Conservation (phyloP, 1,140 invertebrate genomes). For the Bombus sibiricus region DNA sequence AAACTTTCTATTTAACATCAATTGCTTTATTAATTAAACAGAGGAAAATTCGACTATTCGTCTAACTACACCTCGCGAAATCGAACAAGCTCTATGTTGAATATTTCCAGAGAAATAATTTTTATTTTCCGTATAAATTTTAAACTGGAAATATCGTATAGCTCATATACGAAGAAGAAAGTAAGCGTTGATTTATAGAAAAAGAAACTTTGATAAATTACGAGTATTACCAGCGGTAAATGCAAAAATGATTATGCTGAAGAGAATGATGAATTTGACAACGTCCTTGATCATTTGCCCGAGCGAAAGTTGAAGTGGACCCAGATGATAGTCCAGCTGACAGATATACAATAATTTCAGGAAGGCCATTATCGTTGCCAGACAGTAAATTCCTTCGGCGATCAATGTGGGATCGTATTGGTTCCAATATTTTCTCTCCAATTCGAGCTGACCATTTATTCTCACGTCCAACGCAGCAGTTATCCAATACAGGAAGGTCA, state of each 20-base stretch:
- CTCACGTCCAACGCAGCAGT: constrained; percentile 79
- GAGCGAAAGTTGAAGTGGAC: constrained; percentile 84
- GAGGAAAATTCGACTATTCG: too few species aligned
- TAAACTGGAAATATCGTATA: too few species aligned
- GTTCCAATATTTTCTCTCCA: constrained; percentile 88
- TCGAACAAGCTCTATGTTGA: too few species aligned
- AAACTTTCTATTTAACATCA: too few species aligned
- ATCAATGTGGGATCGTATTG: constrained; percentile 88
- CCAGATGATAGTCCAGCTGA: constrained; percentile 84
- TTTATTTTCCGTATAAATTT: too few species aligned
- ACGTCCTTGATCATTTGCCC: constrained; percentile 85
- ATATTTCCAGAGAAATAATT: too few species aligned
- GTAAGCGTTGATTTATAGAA: not conserved
- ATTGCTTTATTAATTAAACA: too few species aligned
- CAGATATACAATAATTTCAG: constrained; percentile 84
- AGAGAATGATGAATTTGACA: constrained; percentile 83
- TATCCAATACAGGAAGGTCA: constrained; percentile 83
- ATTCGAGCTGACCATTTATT: constrained; percentile 77
- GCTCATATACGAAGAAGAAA: not conserved
- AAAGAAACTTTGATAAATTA: not conserved
- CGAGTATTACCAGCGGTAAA: constrained; percentile 80
- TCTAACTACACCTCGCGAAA: too few species aligned
- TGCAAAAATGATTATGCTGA: constrained; percentile 83
- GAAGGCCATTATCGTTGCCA: constrained; percentile 89
- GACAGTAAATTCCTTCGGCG: constrained; percentile 88